These are phyloP conservation scores for Poeciliopsis gracilis DNA, from an alignment of 2,797 vertebrate genomes.

Conservation along the genomic window DNA sequence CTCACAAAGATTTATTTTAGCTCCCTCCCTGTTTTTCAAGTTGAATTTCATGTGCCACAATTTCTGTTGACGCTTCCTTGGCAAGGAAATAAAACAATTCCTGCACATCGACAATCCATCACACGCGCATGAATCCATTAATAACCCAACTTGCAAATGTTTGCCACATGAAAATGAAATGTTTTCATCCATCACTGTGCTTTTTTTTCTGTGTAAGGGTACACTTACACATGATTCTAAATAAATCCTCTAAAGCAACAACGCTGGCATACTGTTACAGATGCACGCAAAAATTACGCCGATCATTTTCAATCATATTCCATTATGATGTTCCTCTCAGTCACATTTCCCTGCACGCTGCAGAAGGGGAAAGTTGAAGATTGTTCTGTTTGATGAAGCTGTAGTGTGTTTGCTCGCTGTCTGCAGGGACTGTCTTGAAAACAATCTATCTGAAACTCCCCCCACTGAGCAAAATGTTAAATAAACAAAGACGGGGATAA, in stretches of 20 bases:
- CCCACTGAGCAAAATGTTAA: constrained; percentile 87
- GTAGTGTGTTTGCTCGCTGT: constrained; percentile 87
- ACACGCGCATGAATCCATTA: constrained; percentile 74
- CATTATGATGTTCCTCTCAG: constrained; percentile 80
- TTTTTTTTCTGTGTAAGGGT: constrained; percentile 56
- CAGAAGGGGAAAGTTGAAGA: constrained; percentile 85
- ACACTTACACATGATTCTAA: constrained; percentile 65
- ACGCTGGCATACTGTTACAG: constrained; percentile 75
- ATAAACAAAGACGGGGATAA: constrained; percentile 87
- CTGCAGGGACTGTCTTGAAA: constrained; percentile 87
- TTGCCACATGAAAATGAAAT: constrained; percentile 75
- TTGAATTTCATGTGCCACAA: constrained; percentile 62
- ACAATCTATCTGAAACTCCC: constrained; percentile 86
- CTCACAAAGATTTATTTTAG: constrained; percentile 67
- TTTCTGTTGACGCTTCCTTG: constrained; percentile 62
- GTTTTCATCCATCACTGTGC: constrained; percentile 73
- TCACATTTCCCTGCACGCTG: constrained; percentile 78
- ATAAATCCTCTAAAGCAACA: constrained; percentile 72
- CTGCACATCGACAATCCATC: constrained; percentile 59
- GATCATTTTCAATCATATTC: constrained; percentile 84
- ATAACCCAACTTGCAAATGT: constrained; percentile 73
- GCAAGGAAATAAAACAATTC: constrained; percentile 47
- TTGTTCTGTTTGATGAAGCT: constrained; percentile 88
- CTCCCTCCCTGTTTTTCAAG: constrained; percentile 50
- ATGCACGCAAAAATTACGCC: constrained; percentile 78